A percentile compares a stretch with the other conserved stretches of the same genome.
These are phyloP conservation scores for Saccopteryx leptura DNA, from an alignment of 2,113 vertebrate species.

Conservation along the genomic window DNA sequence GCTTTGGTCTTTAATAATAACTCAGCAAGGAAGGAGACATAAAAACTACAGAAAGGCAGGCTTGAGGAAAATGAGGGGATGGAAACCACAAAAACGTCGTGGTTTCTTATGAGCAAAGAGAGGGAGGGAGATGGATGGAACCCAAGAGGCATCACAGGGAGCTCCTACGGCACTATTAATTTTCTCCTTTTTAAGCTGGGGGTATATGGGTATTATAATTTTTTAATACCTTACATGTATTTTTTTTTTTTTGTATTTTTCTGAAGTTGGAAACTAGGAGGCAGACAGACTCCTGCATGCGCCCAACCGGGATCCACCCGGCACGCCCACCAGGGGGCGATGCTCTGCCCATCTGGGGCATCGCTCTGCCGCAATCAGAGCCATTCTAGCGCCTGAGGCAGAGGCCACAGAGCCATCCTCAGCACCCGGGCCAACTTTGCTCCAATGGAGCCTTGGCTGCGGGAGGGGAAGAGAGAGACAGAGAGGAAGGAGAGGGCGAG, in stretches of 20 bases:
- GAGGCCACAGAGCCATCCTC: too few relatives aligned
- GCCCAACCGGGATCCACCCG: too few relatives aligned
- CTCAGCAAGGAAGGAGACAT: neutral
- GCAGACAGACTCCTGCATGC: too few relatives aligned
- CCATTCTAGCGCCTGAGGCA: too few relatives aligned
- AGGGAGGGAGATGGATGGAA: neutral
- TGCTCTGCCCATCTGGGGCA: too few relatives aligned
- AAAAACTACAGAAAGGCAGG: slow-evolving; percentile 5
- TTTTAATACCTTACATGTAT: neutral
- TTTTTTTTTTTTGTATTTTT: neutral
- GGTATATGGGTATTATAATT: neutral
- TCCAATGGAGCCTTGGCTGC: too few relatives aligned
- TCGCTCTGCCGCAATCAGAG: too few relatives aligned
- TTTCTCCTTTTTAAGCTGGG: slow-evolving; percentile 35
- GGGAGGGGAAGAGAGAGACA: too few relatives aligned
- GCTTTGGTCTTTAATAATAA: neutral
- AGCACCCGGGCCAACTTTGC: too few relatives aligned
- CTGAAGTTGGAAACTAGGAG: too few relatives aligned
- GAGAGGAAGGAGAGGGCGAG: too few relatives aligned
- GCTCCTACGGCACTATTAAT: neutral
- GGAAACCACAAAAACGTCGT: neutral
- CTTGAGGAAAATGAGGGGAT: neutral
- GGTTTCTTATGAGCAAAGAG: neutral
- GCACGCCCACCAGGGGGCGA: too few relatives aligned
- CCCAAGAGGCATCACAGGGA: neutral